Evolutionary conservation across 1,140 invertebrate genomes (phyloP).

Genomic region (Heliothis virescens): DNA sequence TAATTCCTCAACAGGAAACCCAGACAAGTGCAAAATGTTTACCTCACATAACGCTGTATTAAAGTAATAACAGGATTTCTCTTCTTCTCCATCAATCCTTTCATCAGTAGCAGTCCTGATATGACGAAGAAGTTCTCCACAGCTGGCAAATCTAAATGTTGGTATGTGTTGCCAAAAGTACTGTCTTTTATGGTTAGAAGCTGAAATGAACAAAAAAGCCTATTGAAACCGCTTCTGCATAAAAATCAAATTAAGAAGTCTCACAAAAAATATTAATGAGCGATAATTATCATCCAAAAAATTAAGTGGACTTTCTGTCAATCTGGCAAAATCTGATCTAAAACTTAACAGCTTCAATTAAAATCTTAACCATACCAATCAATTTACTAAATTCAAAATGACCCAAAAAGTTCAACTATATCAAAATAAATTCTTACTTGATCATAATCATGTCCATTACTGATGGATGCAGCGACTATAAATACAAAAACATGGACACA

Average conservation of each 20-base stretch:
- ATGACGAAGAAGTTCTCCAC: constrained; percentile 33
- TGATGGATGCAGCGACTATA: constrained; percentile 2
- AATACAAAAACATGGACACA: constrained; percentile 13
- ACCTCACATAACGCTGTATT: constrained; percentile 27
- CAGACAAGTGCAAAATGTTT: too few relatives aligned
- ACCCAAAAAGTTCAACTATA: too few relatives aligned
- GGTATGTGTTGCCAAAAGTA: neutral
- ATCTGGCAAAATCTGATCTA: too few relatives aligned
- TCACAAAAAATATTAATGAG: neutral
- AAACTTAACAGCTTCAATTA: too few relatives aligned
- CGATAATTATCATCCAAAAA: too few relatives aligned
- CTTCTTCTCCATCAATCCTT: constrained; percentile 27
- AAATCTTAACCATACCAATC: too few relatives aligned
- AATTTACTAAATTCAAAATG: too few relatives aligned
- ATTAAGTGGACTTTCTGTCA: too few relatives aligned
- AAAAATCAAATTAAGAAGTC: neutral
- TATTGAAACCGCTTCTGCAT: neutral
- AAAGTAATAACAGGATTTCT: constrained; percentile 7
- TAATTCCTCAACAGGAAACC: too few relatives aligned
- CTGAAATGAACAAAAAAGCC: neutral
- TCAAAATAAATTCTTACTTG: neutral
- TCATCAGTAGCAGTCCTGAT: constrained; percentile 17
- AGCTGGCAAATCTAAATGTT: constrained; percentile 23
- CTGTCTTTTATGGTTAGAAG: constrained; percentile 4
- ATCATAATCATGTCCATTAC: constrained; percentile 29